These are phyloP conservation scores for Ylistrum balloti DNA, from an alignment of 1,140 invertebrate genomes.

Conservation along the genomic window DNA sequence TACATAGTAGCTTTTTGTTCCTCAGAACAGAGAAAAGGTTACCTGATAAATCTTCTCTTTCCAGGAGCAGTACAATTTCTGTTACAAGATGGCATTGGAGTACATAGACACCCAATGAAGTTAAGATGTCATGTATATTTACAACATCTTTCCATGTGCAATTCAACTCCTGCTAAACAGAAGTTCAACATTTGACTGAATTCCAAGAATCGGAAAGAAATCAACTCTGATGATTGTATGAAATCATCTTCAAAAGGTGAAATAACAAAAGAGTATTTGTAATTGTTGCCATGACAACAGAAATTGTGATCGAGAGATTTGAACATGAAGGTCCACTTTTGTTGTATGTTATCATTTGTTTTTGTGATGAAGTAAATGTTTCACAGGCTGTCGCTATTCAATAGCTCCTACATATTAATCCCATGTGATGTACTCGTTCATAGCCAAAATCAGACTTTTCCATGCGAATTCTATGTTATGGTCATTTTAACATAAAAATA, in stretches of 20 bases:
- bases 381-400: neutral
- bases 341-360: neutral
- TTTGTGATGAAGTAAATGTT: neutral
- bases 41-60: constrained; percentile 54
- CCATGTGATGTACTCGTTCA: neutral
- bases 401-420: neutral
- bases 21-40: neutral
- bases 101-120: constrained; percentile 69
- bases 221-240: neutral
- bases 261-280: neutral
- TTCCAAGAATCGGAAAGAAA: no score
- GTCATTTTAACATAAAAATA: neutral
- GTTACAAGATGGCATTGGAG: constrained; percentile 77
- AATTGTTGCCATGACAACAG: no score
- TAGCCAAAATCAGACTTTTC: neutral
- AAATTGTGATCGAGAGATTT: neutral
- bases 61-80: constrained; percentile 81
- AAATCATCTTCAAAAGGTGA: neutral
- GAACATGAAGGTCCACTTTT: neutral
- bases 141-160: neutral
- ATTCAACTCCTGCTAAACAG: neutral
- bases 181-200: neutral
- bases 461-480: neutral
- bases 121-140: neutral
- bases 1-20: neutral